phyloP scores from a whole-genome alignment of 2,888 invertebrate species.

The Hanleya hanleyi region DNA sequence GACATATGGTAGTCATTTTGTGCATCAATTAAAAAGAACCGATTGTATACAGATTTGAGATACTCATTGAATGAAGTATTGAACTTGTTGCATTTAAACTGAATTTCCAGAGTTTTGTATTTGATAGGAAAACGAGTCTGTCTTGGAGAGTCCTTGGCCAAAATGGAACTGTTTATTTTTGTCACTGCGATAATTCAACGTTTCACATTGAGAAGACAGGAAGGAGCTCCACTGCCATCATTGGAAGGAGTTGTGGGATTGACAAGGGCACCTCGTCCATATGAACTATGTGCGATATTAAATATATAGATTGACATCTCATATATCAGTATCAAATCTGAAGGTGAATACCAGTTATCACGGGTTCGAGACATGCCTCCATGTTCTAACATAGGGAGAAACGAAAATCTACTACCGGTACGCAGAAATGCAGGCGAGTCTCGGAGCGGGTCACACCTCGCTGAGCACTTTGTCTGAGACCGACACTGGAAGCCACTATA shows the following conservation, averaged over 20 bases:
- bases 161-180: slow-evolving; percentile 43
- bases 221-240: neutral
- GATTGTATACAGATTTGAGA: neutral
- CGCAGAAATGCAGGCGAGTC: too few relatives aligned
- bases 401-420: too few relatives aligned
- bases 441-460: too few relatives aligned
- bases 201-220: neutral
- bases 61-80: neutral
- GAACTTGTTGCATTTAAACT: neutral
- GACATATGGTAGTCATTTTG: too few relatives aligned
- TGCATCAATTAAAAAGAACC: neutral
- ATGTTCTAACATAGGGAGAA: too few relatives aligned
- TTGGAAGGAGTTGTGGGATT: neutral
- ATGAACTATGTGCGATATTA: neutral
- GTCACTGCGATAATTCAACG: neutral
- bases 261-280: neutral
- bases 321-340: too few relatives aligned
- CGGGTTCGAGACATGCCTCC: too few relatives aligned
- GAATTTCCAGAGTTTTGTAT: neutral
- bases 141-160: slow-evolving; percentile 38
- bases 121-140: slow-evolving; percentile 40
- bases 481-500: too few relatives aligned
- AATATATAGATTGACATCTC: neutral
- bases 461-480: too few relatives aligned
- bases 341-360: too few relatives aligned